Percentiles rank a stretch among this genome's conserved stretches.
These are phyloP conservation scores for Planiliza haematocheilus DNA, from an alignment of 2,113 vertebrate genomes.

Conservation along the genomic window DNA sequence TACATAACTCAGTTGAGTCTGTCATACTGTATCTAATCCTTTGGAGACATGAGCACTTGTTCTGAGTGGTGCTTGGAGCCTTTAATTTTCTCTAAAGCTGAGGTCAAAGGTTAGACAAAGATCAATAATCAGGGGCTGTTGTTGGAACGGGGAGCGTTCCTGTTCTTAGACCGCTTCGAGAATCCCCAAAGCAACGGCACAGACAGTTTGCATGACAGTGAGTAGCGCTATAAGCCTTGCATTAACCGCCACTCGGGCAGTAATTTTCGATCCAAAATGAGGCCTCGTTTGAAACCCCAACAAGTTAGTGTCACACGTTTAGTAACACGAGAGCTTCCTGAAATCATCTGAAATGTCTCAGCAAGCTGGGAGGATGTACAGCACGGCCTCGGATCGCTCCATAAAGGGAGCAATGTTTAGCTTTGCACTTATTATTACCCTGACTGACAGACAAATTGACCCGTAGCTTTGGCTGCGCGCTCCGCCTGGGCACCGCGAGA, in stretches of 20 bases:
- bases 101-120: conserved; percentile 49
- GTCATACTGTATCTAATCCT: conserved; percentile 22
- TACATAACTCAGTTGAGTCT: conserved; percentile 1
- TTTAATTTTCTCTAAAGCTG: conserved; percentile 23
- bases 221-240: conserved; percentile 10
- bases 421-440: conserved; percentile 32
- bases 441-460: conserved; percentile 64
- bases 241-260: conserved; percentile 21
- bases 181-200: not conserved
- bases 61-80: conserved; percentile 15
- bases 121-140: conserved; percentile 31
- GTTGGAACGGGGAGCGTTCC: conserved; percentile 15
- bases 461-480: conserved; percentile 34
- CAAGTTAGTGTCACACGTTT: conserved; percentile 49
- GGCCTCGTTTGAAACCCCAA: conserved; percentile 52
- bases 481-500: conserved; percentile 14
- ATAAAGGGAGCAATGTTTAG: conserved; percentile 38
- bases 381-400: conserved; percentile 36
- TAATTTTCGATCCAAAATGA: conserved; percentile 45
- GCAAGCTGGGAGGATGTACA: conserved; percentile 22
- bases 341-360: conserved; percentile 50
- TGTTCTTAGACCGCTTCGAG: conserved; percentile 1
- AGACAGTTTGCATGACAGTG: conserved; percentile 7
- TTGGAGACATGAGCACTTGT: conserved; percentile 21
- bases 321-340: conserved; percentile 65